Conservation (phyloP, 2,888 invertebrate species). For the Drosophila paramelanica region DNA sequence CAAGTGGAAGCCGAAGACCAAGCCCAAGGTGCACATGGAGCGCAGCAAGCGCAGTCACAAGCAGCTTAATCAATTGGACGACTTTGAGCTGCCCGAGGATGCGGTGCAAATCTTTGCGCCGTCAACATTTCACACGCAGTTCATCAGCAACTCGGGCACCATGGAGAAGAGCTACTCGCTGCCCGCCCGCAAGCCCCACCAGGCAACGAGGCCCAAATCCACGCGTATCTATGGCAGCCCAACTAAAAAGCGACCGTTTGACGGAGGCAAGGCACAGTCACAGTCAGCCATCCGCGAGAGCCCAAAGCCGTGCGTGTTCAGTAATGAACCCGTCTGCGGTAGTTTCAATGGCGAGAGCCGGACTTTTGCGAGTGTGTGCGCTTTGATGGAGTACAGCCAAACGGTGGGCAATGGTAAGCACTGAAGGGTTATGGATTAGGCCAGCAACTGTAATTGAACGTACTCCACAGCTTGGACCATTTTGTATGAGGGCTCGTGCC, state of each 20-base stretch:
- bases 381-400: constrained; percentile 66
- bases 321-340: constrained; percentile 70
- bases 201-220: background rate
- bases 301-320: constrained; percentile 62
- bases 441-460: constrained; percentile 15
- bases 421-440: constrained; percentile 18
- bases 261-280: background rate
- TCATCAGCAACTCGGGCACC: constrained; percentile 62
- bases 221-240: constrained; percentile 14
- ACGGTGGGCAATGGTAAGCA: constrained; percentile 61
- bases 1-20: constrained; percentile 49
- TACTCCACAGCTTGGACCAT: constrained; percentile 70
- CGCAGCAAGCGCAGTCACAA: constrained; percentile 62
- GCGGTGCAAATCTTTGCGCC: constrained; percentile 72
- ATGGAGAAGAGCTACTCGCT: constrained; percentile 67
- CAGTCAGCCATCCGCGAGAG: background rate
- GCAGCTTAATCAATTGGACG: constrained; percentile 42
- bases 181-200: constrained; percentile 55
- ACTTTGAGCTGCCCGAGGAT: constrained; percentile 57
- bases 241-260: background rate
- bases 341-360: constrained; percentile 57
- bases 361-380: constrained; percentile 72
- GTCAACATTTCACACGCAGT: constrained; percentile 68
- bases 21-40: constrained; percentile 48
- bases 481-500: constrained; percentile 68